phyloP scores from a whole-genome alignment of 2,888 invertebrate species.

The Agrotis exclamationis region DNA sequence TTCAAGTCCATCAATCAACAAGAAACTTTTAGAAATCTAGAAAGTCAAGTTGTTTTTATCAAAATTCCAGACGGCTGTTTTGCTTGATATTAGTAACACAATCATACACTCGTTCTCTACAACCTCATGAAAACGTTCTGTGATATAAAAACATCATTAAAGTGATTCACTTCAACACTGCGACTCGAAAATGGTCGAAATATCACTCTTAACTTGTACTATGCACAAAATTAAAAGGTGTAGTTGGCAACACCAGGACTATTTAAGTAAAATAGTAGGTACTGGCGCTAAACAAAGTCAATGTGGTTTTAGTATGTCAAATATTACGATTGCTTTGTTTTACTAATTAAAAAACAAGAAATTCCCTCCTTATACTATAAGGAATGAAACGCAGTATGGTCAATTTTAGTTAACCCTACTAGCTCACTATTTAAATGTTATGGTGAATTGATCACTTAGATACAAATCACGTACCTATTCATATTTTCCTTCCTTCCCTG shows the following conservation, averaged over 20 bases:
- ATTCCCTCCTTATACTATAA: too few relatives aligned
- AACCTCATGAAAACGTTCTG: slow-evolving; percentile 23
- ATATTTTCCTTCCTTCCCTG: too few relatives aligned
- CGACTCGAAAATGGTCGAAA: slow-evolving; percentile 35
- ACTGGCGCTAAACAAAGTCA: too few relatives aligned
- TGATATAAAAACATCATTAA: slow-evolving; percentile 51
- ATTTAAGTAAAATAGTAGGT: too few relatives aligned
- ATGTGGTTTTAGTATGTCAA: too few relatives aligned
- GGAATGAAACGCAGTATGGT: too few relatives aligned
- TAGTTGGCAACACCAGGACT: background rate
- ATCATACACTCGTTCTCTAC: background rate
- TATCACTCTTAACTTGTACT: slow-evolving; percentile 41
- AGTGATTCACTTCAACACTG: slow-evolving; percentile 46
- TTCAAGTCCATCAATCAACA: background rate
- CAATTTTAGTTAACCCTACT: too few relatives aligned
- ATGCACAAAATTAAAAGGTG: background rate
- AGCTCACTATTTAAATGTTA: too few relatives aligned
- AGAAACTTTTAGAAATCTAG: background rate
- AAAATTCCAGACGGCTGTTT: background rate
- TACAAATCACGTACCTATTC: too few relatives aligned
- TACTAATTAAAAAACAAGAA: too few relatives aligned
- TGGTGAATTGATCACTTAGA: too few relatives aligned
- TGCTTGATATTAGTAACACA: background rate
- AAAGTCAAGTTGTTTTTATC: background rate
- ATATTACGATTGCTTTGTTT: too few relatives aligned